Conservation (phyloP, 2,888 invertebrate species). For the Campoplex capitator region DNA sequence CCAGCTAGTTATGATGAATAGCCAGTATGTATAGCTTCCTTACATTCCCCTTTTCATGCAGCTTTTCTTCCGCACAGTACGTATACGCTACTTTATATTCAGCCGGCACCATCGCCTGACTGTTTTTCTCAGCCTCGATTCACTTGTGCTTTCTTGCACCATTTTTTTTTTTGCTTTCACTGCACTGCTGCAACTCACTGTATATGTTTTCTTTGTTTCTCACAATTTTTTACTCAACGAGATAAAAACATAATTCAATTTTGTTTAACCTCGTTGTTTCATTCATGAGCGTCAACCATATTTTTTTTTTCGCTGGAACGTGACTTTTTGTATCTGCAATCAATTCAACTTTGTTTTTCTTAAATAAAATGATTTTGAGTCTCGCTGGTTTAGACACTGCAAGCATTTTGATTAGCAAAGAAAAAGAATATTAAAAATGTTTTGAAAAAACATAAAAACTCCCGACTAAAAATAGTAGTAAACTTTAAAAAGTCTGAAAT, state of each 20-base stretch:
- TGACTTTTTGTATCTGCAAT: not conserved
- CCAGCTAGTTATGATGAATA: conserved; percentile 57
- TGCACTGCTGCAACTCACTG: not conserved
- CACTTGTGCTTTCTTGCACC: conserved; percentile 36
- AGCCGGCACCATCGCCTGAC: conserved; percentile 12
- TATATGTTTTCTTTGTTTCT: conserved; percentile 17
- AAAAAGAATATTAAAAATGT: too few species aligned
- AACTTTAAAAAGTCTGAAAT: too few species aligned
- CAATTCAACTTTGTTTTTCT: not conserved
- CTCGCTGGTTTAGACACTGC: too few species aligned
- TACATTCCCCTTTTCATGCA: conserved; percentile 28
- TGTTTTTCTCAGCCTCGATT: conserved; percentile 50
- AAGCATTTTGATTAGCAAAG: too few species aligned
- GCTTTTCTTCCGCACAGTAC: conserved; percentile 25
- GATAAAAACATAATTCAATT: conserved; percentile 2
- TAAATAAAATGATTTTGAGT: too few species aligned
- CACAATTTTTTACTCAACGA: not conserved
- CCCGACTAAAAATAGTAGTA: too few species aligned
- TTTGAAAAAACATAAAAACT: too few species aligned
- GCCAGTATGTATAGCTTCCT: conserved; percentile 22
- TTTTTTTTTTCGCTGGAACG: not conserved
- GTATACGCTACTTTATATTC: conserved; percentile 44
- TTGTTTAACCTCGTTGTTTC: not conserved
- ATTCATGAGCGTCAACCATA: not conserved
- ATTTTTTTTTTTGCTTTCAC: conserved; percentile 17